Evolutionary conservation across 2,113 vertebrate species (phyloP).

Genomic region (Chloebia gouldiae): DNA sequence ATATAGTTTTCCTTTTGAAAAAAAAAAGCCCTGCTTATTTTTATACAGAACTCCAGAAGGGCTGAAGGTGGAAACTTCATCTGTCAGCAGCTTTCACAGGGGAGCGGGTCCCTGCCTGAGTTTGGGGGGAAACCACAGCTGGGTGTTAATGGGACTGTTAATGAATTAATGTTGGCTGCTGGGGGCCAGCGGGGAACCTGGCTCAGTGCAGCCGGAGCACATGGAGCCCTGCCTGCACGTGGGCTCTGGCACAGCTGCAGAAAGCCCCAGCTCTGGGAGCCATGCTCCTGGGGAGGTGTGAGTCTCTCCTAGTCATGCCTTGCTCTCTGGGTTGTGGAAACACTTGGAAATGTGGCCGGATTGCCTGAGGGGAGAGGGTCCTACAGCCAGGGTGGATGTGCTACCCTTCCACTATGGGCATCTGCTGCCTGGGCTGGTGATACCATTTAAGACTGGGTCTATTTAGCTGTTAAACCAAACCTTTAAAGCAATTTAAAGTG

Average conservation of each 20-base stretch:
- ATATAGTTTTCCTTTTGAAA: conserved; percentile 50
- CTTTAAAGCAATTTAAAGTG: background rate
- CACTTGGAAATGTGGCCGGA: fast-evolving
- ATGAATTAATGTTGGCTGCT: conserved; percentile 66
- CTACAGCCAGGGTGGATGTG: background rate
- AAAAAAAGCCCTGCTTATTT: conserved; percentile 50
- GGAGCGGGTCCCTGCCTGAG: conserved; percentile 53
- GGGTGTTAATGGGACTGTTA: conserved; percentile 69
- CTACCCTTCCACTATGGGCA: background rate
- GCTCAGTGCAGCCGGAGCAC: background rate
- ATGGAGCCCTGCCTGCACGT: background rate
- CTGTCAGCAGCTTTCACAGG: conserved; percentile 62
- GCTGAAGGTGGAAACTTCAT: conserved; percentile 63
- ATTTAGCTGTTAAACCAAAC: background rate
- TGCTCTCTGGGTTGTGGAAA: background rate
- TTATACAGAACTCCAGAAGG: conserved; percentile 52
- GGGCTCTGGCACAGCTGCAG: background rate
- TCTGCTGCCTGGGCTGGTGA: background rate
- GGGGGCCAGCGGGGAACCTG: background rate
- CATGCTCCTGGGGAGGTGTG: background rate
- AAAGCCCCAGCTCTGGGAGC: background rate
- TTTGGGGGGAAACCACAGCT: conserved; percentile 67
- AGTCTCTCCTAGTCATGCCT: background rate
- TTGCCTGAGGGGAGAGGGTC: background rate
- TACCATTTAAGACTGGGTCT: background rate